Percentiles rank a stretch among this genome's conserved stretches.
phyloP scores from a whole-genome alignment of 2,113 vertebrate species.

The Panthera uncia region DNA sequence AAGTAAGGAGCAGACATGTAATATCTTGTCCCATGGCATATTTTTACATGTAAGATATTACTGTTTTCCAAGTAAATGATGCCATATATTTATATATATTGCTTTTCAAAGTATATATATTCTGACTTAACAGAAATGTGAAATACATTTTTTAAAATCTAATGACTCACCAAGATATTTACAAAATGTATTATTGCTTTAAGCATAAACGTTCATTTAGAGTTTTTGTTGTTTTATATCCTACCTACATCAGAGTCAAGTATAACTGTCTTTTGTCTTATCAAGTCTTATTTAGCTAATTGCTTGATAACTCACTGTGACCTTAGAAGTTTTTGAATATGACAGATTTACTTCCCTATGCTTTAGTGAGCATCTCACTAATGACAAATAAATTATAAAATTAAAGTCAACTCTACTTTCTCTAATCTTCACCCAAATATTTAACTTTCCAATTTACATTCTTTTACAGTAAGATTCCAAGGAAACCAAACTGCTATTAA shows the following conservation, averaged over 20 bases:
- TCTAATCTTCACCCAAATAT: conserved; percentile 63
- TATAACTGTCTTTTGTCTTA: conserved; percentile 63
- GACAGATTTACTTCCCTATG: conserved; percentile 34
- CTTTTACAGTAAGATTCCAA: conserved; percentile 49
- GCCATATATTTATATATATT: background rate
- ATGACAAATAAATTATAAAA: conserved; percentile 61
- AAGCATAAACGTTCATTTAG: background rate
- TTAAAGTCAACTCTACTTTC: conserved; percentile 33
- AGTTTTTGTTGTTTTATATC: background rate
- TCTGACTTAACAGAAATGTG: background rate
- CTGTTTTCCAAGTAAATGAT: conserved; percentile 63
- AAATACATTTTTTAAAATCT: conserved; percentile 53
- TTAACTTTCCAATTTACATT: conserved; percentile 45
- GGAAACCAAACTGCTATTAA: conserved; percentile 48
- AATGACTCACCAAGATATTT: conserved; percentile 49
- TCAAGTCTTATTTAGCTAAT: conserved; percentile 30
- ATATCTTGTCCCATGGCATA: conserved; percentile 75
- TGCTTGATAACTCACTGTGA: conserved; percentile 38
- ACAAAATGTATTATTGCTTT: conserved; percentile 58
- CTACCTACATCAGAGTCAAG: conserved; percentile 57
- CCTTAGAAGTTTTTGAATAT: conserved; percentile 59
- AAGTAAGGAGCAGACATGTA: conserved; percentile 70
- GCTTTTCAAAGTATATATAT: conserved; percentile 6
- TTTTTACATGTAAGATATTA: conserved; percentile 66
- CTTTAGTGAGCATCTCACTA: conserved; percentile 49